Evolutionary conservation across 2,113 vertebrate genomes (phyloP).

Genomic region (Neogobius melanostomus): DNA sequence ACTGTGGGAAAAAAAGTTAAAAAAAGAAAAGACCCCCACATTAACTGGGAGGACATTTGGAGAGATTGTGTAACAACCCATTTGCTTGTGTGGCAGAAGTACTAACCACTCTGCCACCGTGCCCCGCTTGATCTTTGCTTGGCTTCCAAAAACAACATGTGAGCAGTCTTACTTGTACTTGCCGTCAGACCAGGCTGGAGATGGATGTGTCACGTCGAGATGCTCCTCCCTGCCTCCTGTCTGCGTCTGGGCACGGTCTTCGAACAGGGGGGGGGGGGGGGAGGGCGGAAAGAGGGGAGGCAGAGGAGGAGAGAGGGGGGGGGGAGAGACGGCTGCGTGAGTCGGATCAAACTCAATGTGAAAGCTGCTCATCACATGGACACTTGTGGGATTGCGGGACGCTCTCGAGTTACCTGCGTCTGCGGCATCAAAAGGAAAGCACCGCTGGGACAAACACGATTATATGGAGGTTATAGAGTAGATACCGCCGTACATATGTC

Average conservation of each 20-base stretch:
- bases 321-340: conserved; percentile 32
- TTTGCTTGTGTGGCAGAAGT: not conserved
- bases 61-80: conserved; percentile 5
- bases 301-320: not conserved
- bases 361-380: conserved; percentile 57
- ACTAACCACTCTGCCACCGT: conserved; percentile 4
- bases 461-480: conserved; percentile 20
- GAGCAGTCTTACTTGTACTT: conserved; percentile 26
- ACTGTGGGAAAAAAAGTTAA: not conserved
- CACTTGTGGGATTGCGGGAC: conserved; percentile 37
- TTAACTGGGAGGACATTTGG: not conserved
- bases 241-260: conserved; percentile 35
- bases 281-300: conserved; percentile 3
- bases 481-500: conserved; percentile 12
- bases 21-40: not conserved
- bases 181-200: conserved; percentile 20
- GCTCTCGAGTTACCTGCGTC: conserved; percentile 60
- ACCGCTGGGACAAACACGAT: conserved; percentile 41
- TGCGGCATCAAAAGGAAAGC: conserved; percentile 57
- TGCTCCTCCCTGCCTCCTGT: conserved; percentile 63
- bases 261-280: conserved; percentile 28
- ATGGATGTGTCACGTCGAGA: conserved; percentile 20
- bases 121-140: not conserved
- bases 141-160: conserved; percentile 1
- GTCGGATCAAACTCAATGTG: conserved; percentile 46